Evolutionary conservation across 2,113 vertebrate genomes (phyloP).

Genomic region (Lasiurus cinereus): DNA sequence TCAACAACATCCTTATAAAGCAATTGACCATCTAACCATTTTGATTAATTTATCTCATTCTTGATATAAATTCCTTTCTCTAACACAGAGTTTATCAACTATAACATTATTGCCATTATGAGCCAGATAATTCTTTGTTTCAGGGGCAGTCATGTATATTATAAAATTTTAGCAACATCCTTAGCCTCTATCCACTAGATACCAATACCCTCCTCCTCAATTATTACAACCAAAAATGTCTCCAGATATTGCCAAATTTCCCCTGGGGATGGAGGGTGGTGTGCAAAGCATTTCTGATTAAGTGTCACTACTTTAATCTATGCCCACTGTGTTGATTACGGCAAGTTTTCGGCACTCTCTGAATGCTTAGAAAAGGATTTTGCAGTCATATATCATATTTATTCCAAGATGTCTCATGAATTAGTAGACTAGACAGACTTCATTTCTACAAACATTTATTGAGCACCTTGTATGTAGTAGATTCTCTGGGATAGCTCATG

Average conservation of each 20-base stretch:
- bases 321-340: not conserved
- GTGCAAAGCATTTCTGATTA: not conserved
- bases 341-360: not conserved
- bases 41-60: conserved; percentile 10
- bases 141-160: not conserved
- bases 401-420: not conserved
- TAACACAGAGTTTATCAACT: not conserved
- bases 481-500: not conserved
- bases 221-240: conserved; percentile 16
- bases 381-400: conserved; percentile 49
- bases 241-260: not conserved
- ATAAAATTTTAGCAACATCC: not conserved
- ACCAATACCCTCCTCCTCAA: not conserved
- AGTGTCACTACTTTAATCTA: not conserved
- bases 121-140: conserved; percentile 15
- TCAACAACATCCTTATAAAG: not conserved
- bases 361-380: conserved; percentile 3
- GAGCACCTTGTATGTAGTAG: not conserved
- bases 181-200: not conserved
- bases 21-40: conserved; percentile 10
- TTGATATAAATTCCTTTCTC: not conserved
- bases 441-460: conserved; percentile 17
- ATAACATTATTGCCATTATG: not conserved
- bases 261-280: not conserved
- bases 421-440: not conserved